A percentile compares a stretch with the other conserved stretches of the same genome.
phyloP scores from a whole-genome alignment of 2,888 invertebrate species.

The Nasonovia ribisnigri region DNA sequence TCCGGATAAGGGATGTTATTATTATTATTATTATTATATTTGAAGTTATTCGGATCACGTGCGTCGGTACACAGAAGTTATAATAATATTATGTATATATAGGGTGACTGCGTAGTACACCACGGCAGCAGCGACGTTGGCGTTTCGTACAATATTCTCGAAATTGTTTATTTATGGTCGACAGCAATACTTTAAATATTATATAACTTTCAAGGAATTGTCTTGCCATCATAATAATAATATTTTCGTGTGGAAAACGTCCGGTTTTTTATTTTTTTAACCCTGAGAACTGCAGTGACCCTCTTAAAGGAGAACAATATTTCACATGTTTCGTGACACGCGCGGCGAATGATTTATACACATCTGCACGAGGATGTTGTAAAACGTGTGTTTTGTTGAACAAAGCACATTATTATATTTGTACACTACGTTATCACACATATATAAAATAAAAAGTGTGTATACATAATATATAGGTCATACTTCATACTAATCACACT shows the following conservation, averaged over 20 bases:
- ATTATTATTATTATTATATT: constrained; percentile 36
- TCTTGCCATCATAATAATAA: constrained; percentile 4
- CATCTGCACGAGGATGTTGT: not conserved
- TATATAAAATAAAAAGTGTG: not conserved
- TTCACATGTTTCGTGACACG: constrained; percentile 20
- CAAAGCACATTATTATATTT: not conserved
- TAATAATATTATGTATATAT: constrained; percentile 24
- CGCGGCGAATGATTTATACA: constrained; percentile 28
- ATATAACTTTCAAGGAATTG: not conserved
- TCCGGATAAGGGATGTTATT: constrained; percentile 40
- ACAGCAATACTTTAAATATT: constrained; percentile 24
- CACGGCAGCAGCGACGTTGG: not conserved
- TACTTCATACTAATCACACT: too few relatives aligned
- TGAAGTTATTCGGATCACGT: constrained; percentile 53
- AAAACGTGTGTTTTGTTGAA: not conserved
- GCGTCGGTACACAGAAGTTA: constrained; percentile 6
- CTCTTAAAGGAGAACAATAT: constrained; percentile 23
- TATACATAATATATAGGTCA: not conserved
- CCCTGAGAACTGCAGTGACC: not conserved
- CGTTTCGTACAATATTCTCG: constrained; percentile 17
- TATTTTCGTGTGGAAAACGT: constrained; percentile 14
- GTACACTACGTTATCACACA: not conserved
- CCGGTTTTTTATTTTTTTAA: not conserved
- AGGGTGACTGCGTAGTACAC: not conserved
- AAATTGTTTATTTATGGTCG: constrained; percentile 45